phyloP scores from a whole-genome alignment of 2,797 vertebrate genomes.

The Danio choprae region DNA sequence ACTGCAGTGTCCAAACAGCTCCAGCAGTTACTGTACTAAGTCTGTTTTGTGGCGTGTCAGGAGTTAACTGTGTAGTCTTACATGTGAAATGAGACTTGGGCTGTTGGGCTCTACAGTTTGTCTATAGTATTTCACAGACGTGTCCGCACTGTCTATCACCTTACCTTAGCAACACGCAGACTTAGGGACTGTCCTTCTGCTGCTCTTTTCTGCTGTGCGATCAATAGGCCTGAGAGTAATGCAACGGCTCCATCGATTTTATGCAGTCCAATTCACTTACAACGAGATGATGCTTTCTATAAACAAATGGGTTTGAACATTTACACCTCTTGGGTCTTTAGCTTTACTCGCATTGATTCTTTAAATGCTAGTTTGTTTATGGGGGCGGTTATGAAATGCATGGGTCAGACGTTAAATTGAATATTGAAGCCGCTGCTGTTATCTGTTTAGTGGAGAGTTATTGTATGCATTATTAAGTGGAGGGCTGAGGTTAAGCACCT shows the following conservation, averaged over 20 bases:
- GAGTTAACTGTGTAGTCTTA: constrained; percentile 38
- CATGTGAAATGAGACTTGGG: constrained; percentile 27
- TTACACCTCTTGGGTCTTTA: constrained; percentile 38
- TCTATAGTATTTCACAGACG: constrained; percentile 45
- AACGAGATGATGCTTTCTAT: constrained; percentile 36
- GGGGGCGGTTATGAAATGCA: constrained; percentile 20
- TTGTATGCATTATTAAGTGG: not conserved
- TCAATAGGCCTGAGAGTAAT: constrained; percentile 54
- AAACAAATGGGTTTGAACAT: constrained; percentile 45
- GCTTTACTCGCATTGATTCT: constrained; percentile 19
- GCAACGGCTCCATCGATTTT: constrained; percentile 59
- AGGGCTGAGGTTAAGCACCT: not conserved
- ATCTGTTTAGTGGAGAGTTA: not conserved
- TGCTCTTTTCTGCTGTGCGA: constrained; percentile 20
- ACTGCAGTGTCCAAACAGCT: not conserved
- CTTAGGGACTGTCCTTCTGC: constrained; percentile 28
- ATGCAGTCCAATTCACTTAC: constrained; percentile 52
- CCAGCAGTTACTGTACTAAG: not conserved
- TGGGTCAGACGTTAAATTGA: not conserved
- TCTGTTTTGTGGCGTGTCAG: not conserved
- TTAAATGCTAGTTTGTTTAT: constrained; percentile 37
- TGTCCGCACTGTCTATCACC: constrained; percentile 29
- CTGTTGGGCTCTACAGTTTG: constrained; percentile 31
- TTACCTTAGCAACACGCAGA: constrained; percentile 37
- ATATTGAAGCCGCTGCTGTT: not conserved